phyloP scores from a whole-genome alignment of 2,888 invertebrate genomes.

The Coleophora deauratella region DNA sequence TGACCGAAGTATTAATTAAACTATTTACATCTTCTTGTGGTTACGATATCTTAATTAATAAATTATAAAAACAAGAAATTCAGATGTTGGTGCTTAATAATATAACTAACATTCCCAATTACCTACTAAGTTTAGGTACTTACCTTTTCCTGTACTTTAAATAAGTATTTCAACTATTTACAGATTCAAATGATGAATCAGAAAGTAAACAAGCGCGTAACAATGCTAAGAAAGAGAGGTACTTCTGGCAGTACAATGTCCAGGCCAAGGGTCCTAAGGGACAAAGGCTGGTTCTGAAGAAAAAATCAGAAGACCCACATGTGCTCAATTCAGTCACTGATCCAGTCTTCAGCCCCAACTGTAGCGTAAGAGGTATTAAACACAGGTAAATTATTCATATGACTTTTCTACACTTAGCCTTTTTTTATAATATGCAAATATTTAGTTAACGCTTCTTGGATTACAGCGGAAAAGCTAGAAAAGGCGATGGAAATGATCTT shows the following conservation, averaged over 20 bases:
- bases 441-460: no score
- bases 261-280: slow-evolving; percentile 99
- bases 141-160: no score
- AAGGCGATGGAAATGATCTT: slow-evolving; percentile 98
- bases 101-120: no score
- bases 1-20: no score
- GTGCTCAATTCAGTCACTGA: slow-evolving; percentile 92
- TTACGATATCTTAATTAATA: no score
- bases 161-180: slow-evolving; percentile 7
- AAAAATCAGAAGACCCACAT: slow-evolving; percentile 93
- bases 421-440: no score
- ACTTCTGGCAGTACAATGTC: slow-evolving; percentile 99
- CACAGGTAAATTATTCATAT: slow-evolving; percentile 76
- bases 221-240: slow-evolving; percentile 83
- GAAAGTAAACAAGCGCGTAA: slow-evolving; percentile 58
- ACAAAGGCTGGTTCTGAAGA: slow-evolving; percentile 87
- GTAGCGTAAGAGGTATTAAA: slow-evolving; percentile 91
- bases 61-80: no score
- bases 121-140: no score
- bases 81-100: no score
- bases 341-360: slow-evolving; percentile 96
- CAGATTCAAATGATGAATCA: slow-evolving; percentile 79
- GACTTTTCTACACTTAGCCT: background rate
- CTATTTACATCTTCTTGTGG: no score
- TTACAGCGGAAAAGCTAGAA: slow-evolving; percentile 88